These are phyloP conservation scores for Drosophila prolongata DNA, from an alignment of 2,888 invertebrate genomes.

Conservation along the genomic window DNA sequence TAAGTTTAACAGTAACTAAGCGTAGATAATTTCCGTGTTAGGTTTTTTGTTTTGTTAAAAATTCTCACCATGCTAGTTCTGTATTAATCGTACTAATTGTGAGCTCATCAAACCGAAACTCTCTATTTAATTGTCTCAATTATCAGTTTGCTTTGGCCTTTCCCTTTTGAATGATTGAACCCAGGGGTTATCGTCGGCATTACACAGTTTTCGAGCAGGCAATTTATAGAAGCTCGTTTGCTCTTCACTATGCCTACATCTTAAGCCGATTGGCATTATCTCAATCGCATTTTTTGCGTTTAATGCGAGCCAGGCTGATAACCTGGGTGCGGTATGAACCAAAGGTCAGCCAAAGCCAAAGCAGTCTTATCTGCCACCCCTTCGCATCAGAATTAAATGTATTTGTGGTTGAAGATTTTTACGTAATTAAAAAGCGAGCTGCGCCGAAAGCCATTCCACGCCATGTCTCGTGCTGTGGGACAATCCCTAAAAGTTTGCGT, in stretches of 20 bases:
- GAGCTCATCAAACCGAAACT: conserved; percentile 32
- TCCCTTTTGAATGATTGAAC: conserved; percentile 5
- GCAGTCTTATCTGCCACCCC: conserved; percentile 52
- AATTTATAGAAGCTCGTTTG: conserved; percentile 5
- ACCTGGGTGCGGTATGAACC: conserved; percentile 56
- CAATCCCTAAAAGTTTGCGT: conserved; percentile 43
- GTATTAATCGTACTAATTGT: conserved; percentile 29
- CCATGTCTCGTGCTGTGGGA: conserved; percentile 62
- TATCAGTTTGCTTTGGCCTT: conserved; percentile 25
- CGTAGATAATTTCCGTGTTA: conserved; percentile 5
- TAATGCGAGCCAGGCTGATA: conserved; percentile 46
- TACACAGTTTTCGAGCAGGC: conserved; percentile 26
- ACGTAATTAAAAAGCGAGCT: conserved; percentile 66
- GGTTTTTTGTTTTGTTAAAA: not conserved
- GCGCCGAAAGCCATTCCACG: conserved; percentile 50
- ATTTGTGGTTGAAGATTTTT: conserved; percentile 52
- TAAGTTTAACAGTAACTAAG: conserved; percentile 17
- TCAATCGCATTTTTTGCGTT: conserved; percentile 36
- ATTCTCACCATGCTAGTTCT: not conserved
- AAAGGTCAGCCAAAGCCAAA: conserved; percentile 19
- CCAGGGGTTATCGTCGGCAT: conserved; percentile 30
- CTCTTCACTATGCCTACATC: not conserved
- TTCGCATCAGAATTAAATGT: conserved; percentile 13
- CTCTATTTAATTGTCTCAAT: conserved; percentile 37
- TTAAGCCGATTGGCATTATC: conserved; percentile 42